Base-by-base conservation (phyloP, 2,888 invertebrate genomes). In the Octodonta nipae region DNA sequence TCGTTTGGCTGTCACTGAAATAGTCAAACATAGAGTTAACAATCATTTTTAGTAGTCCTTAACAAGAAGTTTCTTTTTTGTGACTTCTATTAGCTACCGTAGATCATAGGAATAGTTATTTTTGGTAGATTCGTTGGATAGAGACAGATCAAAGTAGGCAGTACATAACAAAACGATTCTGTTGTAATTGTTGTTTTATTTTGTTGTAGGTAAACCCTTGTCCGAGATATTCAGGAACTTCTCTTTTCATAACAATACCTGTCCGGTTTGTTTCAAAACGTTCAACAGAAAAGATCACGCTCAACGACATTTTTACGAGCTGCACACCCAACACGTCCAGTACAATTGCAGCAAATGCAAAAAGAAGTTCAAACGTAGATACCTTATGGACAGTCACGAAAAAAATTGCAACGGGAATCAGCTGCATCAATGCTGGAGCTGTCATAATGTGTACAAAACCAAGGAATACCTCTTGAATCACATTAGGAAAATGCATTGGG, bases 231-330 rank as follows among this genome's bases (percentile, higher is more conserved):
- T n/a, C n/a, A n/a, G n/a, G n/a, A n/a, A 35, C 13, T 41, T 46
- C 15, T 20, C 24, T 13, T 49, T 51, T 32, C 11, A 35, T 10
- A 41, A 47, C 27, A 50, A 50, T 37, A 38, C 37, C 1, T 54
- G 54, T 33, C 50, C 49, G n/a, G 33, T 49, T 29, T 59, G 58
- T 36, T 38, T 26, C 16, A 50, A 48, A 30, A 40, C 38, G 6
- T 57, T 56, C 34, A 54, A 52, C 29, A 42, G 55, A 25, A 58
- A 56, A 31, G 50, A 52, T 32, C 51, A 54, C 27, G 45, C 43
- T 1, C 48, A 46, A 26, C 35, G 50, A 5, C 50, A 50, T 20
- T 49, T 42, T n/a, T 15, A 46, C 30, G 50, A 50, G 27, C 15
- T 46, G 22, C 50, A 50, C 28, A 24, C 48, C 35, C 39, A 43